These are phyloP conservation scores for Galbula dea DNA, from an alignment of 2,113 vertebrate species.

Conservation along the genomic window DNA sequence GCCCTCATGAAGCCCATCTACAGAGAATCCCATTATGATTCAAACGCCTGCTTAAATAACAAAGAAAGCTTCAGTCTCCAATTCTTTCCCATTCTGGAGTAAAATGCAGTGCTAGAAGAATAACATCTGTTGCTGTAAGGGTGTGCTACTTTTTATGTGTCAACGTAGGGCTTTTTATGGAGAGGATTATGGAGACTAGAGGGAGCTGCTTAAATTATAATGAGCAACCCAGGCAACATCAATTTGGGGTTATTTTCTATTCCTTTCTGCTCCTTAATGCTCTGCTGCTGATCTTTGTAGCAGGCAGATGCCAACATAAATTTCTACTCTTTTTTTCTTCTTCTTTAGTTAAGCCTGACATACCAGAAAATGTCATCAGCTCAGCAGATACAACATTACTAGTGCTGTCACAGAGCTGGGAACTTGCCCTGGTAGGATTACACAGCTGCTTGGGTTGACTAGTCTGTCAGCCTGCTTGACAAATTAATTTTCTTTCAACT, in stretches of 20 bases:
- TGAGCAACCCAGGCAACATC: neutral
- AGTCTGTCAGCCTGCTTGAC: neutral
- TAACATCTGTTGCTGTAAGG: neutral
- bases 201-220: neutral
- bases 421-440: conserved; percentile 4
- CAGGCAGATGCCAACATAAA: conserved; percentile 8
- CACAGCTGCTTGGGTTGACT: neutral
- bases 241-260: neutral
- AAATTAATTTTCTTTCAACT: conserved; percentile 23
- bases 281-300: neutral
- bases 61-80: neutral
- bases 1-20: neutral
- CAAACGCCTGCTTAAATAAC: neutral
- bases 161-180: neutral
- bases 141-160: neutral
- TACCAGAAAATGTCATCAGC: neutral
- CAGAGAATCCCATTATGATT: neutral
- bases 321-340: conserved; percentile 9
- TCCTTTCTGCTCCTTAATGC: neutral
- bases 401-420: neutral
- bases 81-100: neutral
- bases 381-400: neutral
- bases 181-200: neutral
- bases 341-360: conserved; percentile 13
- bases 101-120: neutral